Base-by-base conservation (phyloP, 1,140 invertebrate genomes). In the Cydia pomonella region DNA sequence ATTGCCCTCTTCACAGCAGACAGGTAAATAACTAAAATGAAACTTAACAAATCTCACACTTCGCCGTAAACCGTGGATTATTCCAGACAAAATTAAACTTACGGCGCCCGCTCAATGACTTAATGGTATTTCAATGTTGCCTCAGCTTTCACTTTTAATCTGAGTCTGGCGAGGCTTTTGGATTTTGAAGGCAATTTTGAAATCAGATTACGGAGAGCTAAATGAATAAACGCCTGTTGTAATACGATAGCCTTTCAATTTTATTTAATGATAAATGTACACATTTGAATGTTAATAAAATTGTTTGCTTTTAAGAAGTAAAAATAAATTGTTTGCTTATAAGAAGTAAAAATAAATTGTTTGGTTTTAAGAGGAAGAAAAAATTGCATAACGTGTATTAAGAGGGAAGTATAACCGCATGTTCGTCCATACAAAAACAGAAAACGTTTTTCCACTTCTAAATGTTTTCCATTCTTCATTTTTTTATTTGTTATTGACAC, bases 101-200 rank as follows among this genome's bases (percentile, higher is more conserved):
- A 84, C 79, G 78, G 74, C 78, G 77, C 79, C 3, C 16, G 80
- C 83, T 79, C 78, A 83, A 84, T 85, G 85, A 80, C 85, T 85
- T 87, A 85, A 87, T 87, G 84, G 84, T 84, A 79, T 87, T 87
- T 83, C 84, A 82, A 78, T 87, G 85, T 87, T 87, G 83, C 79
- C 81, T 78, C 80, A 79, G 79, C 77, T 87, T 81, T 82, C 80
- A 80, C 82, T 85, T 84, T 86, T 82, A 85, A 84, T 82, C 79
- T 79, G 76, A 79, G 76, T 72, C 76, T 75, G 73, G 47, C 50
- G 63, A 73, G 76, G 73, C 74, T 78, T 72, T 72, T 64, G 74
- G 44, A 12, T 59, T 59, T 23, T 23, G 23, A 59, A 59, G 53
- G 53, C 53, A 59, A 23, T 59, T 59, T 59, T 59, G 18, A 59